Evolutionary conservation across 2,113 vertebrate species (phyloP).

Genomic region (Haliaeetus leucogaster): DNA sequence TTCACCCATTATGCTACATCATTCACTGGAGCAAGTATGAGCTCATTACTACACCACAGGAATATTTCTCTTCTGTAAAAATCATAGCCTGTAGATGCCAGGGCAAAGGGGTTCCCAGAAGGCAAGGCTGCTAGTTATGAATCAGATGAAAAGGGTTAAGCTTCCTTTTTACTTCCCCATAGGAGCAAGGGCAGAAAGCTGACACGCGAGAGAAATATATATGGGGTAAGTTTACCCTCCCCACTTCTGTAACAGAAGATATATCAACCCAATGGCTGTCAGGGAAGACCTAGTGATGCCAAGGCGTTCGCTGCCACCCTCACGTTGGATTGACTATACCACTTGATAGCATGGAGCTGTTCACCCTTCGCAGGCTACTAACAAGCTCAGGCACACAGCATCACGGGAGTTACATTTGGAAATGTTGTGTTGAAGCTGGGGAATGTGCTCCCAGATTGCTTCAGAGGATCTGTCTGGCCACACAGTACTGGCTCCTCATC

Average conservation of each 20-base stretch:
- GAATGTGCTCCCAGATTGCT: not conserved
- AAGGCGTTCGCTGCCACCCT: not conserved
- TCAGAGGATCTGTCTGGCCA: not conserved
- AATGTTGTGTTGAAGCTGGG: not conserved
- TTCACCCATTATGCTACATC: not conserved
- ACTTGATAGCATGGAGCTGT: not conserved
- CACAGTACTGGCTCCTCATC: not conserved
- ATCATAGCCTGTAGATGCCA: not conserved
- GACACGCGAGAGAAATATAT: not conserved
- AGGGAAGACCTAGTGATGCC: not conserved
- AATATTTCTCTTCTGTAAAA: not conserved
- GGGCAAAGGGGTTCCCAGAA: not conserved
- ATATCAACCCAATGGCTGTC: not conserved
- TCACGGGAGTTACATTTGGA: not conserved
- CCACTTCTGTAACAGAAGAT: not conserved
- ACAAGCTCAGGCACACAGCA: not conserved
- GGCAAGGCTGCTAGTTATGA: not conserved
- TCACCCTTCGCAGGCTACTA: not conserved
- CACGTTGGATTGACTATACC: accelerated
- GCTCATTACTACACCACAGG: not conserved
- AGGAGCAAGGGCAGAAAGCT: not conserved
- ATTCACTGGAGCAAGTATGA: not conserved
- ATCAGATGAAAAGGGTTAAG: not conserved
- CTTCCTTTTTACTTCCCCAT: not conserved
- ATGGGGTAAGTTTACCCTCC: not conserved